Conservation (phyloP, 2,888 invertebrate species). For the Hirtodrosophila cameraria region DNA sequence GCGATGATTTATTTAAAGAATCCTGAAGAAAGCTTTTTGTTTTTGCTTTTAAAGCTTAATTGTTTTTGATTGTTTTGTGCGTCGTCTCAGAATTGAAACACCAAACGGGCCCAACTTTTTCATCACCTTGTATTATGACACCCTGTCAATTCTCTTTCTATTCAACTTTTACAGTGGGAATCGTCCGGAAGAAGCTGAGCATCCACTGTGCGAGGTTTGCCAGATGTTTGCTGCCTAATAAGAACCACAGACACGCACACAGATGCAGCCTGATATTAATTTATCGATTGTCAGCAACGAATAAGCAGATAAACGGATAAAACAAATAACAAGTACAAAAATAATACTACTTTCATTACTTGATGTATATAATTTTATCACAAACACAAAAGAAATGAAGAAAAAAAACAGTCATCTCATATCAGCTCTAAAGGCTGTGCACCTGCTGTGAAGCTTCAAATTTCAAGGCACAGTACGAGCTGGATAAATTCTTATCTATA, state of each 20-base stretch:
- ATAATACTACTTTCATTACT: background rate
- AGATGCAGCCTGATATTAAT: background rate
- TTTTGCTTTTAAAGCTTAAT: too few species aligned
- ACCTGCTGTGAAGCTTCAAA: slow-evolving; percentile 17
- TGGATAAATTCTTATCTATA: too few species aligned
- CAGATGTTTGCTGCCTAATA: slow-evolving; percentile 52
- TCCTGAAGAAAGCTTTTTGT: too few species aligned
- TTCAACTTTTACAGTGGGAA: slow-evolving; percentile 59
- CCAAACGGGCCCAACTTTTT: too few species aligned
- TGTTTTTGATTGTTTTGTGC: too few species aligned
- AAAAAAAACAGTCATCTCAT: background rate
- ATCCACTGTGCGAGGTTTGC: slow-evolving; percentile 74
- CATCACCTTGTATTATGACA: background rate
- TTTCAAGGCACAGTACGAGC: background rate
- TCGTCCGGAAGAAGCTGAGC: slow-evolving; percentile 54
- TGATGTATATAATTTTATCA: background rate
- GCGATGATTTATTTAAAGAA: too few species aligned
- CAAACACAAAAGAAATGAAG: background rate
- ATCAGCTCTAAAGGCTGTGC: slow-evolving; percentile 3
- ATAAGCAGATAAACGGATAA: slow-evolving; percentile 13
- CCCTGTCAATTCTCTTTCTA: too few species aligned
- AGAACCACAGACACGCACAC: background rate
- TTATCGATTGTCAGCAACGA: background rate
- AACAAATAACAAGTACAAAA: background rate
- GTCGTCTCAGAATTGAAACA: too few species aligned